Evolutionary conservation across 2,797 vertebrate species (phyloP), one percentile per base, ranked within the genome.

Genomic region (Rhincodon typus): DNA sequence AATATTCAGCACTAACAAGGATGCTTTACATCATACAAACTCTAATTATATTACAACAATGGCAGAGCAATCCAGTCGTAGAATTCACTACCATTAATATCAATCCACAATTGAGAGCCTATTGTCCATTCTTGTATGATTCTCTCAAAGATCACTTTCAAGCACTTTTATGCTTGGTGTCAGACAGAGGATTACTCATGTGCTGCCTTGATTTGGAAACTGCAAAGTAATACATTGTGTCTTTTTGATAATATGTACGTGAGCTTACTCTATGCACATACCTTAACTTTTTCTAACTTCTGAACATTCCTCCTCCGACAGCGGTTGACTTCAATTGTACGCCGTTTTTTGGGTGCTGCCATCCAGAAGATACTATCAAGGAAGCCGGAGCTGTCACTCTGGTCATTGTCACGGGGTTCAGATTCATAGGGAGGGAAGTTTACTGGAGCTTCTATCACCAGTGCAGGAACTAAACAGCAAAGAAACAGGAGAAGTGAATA

Each of bases 311-410:
- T 98, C 96, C 99, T 98, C 95, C 99, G 97, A 96, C 98, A 98
- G 38, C 98, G 98, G 97, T 99, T 99, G 95, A 99, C 96, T 96
- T 99, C 99, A 67, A 99, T 98, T 15, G 97, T 98, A 62, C 99
- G 98, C 96, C 99, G 98, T n/a, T 98, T 98, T 97, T 99, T 99
- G 10, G 99, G 99, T 0, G 95, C 99, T 0, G 99, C 99, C 99
- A 99, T 99, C 99, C 99, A 99, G 96, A 99, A 96, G 79, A 99
- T 96, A 95, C 97, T 96, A 69, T 98, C 99, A 12, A 97, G 96
- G 96, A 98, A 95, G 70, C 97, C 96, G 0, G 97, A 96, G 0
- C 38, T 97, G 90, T 96, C 96, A 0, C 95, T 6, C 19, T 91
- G 77, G 46, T 96, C 96, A 0, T 88, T 3, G 0, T 42, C 0